Percentiles rank a stretch among this genome's conserved stretches.
Evolutionary conservation across 2,113 vertebrate genomes (phyloP).

Genomic region (Catharus bicknelli): DNA sequence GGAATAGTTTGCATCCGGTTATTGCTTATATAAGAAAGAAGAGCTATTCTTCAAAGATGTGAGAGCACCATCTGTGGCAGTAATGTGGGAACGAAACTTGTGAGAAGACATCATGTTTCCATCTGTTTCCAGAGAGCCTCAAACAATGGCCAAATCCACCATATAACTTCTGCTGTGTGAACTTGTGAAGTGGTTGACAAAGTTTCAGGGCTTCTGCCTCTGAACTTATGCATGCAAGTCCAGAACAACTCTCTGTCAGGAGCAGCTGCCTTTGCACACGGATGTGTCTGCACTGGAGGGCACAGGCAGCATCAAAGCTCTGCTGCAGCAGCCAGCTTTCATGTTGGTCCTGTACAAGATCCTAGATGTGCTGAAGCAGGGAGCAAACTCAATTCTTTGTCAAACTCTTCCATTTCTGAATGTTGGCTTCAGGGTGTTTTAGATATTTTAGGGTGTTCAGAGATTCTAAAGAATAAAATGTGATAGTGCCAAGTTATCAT

Average conservation of each 20-base stretch:
- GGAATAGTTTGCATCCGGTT: constrained; percentile 37
- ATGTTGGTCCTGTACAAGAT: not conserved
- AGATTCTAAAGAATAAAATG: not conserved
- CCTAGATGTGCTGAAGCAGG: not conserved
- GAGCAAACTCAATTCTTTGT: not conserved
- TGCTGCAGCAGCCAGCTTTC: not conserved
- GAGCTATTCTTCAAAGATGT: constrained; percentile 5
- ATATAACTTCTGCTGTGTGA: constrained; percentile 15
- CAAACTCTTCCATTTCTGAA: not conserved
- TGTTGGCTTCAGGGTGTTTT: not conserved
- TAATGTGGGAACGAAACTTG: not conserved
- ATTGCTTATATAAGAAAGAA: constrained; percentile 37
- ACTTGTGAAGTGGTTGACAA: constrained; percentile 15
- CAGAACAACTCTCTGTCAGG: not conserved
- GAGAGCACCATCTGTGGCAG: constrained; percentile 17
- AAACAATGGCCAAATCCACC: constrained; percentile 34
- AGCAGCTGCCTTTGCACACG: not conserved
- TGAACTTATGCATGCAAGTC: constrained; percentile 13
- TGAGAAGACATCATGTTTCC: constrained; percentile 49
- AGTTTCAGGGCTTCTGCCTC: constrained; percentile 38
- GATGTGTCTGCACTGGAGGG: not conserved
- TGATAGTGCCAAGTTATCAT: not conserved
- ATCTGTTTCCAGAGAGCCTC: constrained; percentile 56
- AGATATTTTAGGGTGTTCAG: not conserved
- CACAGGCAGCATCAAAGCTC: not conserved